These are phyloP conservation scores for Arctia plantaginis DNA, from an alignment of 2,888 invertebrate species.

Conservation along the genomic window DNA sequence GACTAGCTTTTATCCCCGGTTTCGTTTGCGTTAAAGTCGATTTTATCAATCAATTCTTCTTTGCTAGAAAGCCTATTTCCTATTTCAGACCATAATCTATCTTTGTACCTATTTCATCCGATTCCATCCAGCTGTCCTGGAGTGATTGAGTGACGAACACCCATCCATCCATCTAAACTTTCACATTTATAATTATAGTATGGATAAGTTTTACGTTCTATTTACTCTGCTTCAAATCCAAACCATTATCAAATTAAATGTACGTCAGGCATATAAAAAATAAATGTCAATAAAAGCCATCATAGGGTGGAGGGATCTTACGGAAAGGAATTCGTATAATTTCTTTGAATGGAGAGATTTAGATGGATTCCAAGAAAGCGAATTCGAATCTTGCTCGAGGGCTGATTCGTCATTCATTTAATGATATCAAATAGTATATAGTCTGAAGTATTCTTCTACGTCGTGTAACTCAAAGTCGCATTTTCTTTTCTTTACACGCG, in stretches of 20 bases:
- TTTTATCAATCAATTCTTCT: no score
- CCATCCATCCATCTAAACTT: neutral
- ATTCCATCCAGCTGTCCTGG: no score
- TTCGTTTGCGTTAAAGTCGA: no score
- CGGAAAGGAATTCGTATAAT: neutral
- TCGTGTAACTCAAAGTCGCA: neutral
- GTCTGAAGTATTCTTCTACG: neutral
- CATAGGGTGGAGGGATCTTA: neutral
- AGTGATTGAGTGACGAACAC: neutral
- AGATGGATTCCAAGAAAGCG: neutral
- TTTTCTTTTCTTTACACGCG: neutral
- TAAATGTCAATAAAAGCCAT: conserved; percentile 1
- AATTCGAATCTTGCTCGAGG: neutral
- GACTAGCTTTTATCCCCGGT: neutral
- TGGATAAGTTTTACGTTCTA: neutral
- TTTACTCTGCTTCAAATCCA: neutral
- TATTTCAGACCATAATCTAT: no score
- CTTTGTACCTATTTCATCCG: no score
- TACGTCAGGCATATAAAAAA: neutral
- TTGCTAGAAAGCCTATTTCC: no score
- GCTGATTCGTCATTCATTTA: neutral
- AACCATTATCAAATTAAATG: neutral
- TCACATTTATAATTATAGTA: neutral
- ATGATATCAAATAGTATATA: neutral
- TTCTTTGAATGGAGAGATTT: conserved; percentile 3